These are phyloP conservation scores for Aurelia aurita complex sp. Pacific DNA, from an alignment of 30 jellyfish, hydroid and myxozoan species.

Conservation along the genomic window DNA sequence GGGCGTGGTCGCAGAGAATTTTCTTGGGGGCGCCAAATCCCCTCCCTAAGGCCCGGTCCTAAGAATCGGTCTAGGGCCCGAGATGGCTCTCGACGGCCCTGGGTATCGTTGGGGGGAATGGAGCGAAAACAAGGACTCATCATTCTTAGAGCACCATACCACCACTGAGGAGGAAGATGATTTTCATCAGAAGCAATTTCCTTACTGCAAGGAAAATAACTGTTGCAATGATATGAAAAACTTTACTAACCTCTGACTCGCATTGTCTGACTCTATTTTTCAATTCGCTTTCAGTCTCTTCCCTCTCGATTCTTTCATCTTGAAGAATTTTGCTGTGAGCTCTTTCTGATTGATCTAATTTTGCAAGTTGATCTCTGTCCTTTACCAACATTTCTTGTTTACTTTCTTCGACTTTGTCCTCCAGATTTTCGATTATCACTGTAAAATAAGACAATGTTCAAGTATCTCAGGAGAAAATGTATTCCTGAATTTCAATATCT, in stretches of 20 bases:
- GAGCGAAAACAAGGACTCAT: too few relatives aligned
- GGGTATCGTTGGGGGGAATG: too few relatives aligned
- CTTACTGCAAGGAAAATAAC: too few relatives aligned
- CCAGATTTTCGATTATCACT: conserved; percentile 82
- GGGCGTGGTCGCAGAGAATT: too few relatives aligned
- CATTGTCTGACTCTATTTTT: conserved; percentile 34
- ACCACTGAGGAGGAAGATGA: too few relatives aligned
- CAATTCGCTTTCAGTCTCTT: conserved; percentile 62
- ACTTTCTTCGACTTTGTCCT: conserved; percentile 70
- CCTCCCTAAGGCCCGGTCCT: too few relatives aligned
- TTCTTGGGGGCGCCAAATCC: too few relatives aligned
- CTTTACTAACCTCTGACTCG: conserved; percentile 49
- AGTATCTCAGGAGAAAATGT: neutral
- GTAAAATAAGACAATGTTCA: neutral
- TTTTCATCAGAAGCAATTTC: too few relatives aligned
- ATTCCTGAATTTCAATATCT: neutral
- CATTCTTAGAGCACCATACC: too few relatives aligned
- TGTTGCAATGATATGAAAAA: neutral
- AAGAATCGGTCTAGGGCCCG: too few relatives aligned
- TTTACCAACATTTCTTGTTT: conserved; percentile 47
- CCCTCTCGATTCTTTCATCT: conserved; percentile 45
- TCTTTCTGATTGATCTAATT: conserved; percentile 50
- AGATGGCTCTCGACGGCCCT: too few relatives aligned
- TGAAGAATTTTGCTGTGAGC: conserved; percentile 35
- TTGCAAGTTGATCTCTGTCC: conserved; percentile 58